These are phyloP conservation scores for Cordilura impudica DNA, from an alignment of 2,888 invertebrate species.

Conservation along the genomic window DNA sequence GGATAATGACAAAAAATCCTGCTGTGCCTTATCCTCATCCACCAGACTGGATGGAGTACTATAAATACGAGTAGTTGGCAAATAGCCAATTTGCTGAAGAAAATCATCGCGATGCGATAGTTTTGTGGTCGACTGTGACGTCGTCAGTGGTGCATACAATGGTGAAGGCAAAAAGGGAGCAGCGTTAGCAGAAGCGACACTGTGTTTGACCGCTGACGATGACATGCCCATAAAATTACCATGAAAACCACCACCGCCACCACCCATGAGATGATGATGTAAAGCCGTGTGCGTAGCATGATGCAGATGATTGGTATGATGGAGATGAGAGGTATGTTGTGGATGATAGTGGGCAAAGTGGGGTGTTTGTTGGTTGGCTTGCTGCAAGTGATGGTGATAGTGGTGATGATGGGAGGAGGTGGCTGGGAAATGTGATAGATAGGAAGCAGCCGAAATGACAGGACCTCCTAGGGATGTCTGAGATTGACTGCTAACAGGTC, in stretches of 20 bases:
- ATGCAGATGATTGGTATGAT: conserved; percentile 68
- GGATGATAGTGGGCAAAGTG: conserved; percentile 63
- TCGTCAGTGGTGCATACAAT: conserved; percentile 68
- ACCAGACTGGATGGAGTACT: conserved; percentile 74
- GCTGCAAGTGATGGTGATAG: conserved; percentile 70
- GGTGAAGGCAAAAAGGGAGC: conserved; percentile 52
- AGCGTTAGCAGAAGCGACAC: conserved; percentile 62
- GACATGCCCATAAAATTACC: conserved; percentile 52
- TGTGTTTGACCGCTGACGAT: conserved; percentile 61
- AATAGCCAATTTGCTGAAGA: conserved; percentile 77
- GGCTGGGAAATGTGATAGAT: conserved; percentile 56
- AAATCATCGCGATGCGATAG: conserved; percentile 77
- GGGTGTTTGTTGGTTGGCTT: conserved; percentile 60
- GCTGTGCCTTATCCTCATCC: conserved; percentile 75
- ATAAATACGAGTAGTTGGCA: conserved; percentile 76
- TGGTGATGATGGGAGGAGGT: conserved; percentile 60
- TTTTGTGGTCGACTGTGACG: conserved; percentile 75
- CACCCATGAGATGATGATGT: conserved; percentile 61
- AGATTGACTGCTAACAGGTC: conserved; percentile 56
- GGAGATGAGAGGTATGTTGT: conserved; percentile 65
- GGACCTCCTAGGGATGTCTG: conserved; percentile 60
- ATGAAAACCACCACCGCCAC: conserved; percentile 58
- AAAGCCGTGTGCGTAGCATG: conserved; percentile 65
- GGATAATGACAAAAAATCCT: conserved; percentile 77
- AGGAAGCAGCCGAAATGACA: conserved; percentile 59